Evolutionary conservation across 2,113 vertebrate genomes (phyloP), one percentile per base, ranked within the genome.

Genomic region (Eubucco bourcierii): DNA sequence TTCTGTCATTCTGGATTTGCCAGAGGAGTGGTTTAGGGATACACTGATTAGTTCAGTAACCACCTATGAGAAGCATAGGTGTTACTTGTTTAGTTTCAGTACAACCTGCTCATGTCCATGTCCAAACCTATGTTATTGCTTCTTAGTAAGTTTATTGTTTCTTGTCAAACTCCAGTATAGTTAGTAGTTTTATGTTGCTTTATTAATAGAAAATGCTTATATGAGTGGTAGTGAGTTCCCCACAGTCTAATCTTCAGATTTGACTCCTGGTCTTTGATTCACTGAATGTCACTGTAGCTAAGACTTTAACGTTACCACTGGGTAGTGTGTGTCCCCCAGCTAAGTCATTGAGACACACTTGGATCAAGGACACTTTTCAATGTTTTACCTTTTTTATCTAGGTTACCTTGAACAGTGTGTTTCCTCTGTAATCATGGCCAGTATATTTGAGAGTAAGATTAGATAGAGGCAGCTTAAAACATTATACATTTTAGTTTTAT

Each of bases 41-140:
- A 60, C 17, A 15, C 37, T 0, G 0, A 28, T 53, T 75, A 58
- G 8, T 58, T 65, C 65, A 79, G 71, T 80, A 72, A 37, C 23
- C 27, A 37, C 34, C 63, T 2, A 6, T 56, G 37, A 56, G 53
- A 75, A 70, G 15, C 66, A 60, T 66, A 79, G 20, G 55, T 64
- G 63, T 76, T 73, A n/a, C 28, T 82, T 91, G 27, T 82, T 94
- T 17, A 6, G 33, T 92, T 95, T 86, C 80, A 92, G 83, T 92
- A 55, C 41, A 65, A n/a, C 21, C 25, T 70, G 37, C 61, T 87
- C 18, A 2, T 61, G 31, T 67, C 31, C 0, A 0, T 9, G 19
- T 47, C 78, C 74, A 88, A 59, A 84, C 12, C 16, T 90, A 37
- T 84, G 2, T 33, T n/a, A 1, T 71, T 74, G 19, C 37, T 63